phyloP scores from a whole-genome alignment of 1,140 invertebrate species.

The Melipona quadrifasciata region DNA sequence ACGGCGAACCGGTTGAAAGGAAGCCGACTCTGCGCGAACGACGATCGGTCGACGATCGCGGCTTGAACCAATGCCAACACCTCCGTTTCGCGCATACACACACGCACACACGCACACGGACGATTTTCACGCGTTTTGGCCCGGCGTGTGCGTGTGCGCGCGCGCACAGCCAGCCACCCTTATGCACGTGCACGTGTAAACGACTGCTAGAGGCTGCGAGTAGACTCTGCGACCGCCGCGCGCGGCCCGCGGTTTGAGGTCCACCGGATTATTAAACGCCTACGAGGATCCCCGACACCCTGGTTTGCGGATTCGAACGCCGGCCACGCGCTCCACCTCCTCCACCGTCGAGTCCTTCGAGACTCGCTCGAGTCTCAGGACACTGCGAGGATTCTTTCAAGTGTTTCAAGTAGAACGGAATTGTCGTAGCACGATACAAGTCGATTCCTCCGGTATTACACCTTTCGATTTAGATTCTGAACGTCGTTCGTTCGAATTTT shows the following conservation, averaged over 20 bases:
- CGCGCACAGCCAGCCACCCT: conserved; percentile 34
- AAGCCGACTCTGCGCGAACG: conserved; percentile 26
- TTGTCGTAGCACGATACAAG: too few species aligned
- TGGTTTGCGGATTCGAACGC: conserved; percentile 74
- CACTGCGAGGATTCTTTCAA: too few species aligned
- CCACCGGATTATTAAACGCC: conserved; percentile 80
- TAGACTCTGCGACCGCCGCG: conserved; percentile 75
- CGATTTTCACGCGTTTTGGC: conserved; percentile 19
- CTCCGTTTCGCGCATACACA: too few species aligned
- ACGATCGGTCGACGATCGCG: conserved; percentile 46
- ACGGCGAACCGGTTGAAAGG: conserved; percentile 49
- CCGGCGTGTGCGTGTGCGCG: conserved; percentile 18
- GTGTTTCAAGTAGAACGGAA: too few species aligned
- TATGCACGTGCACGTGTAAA: conserved; percentile 60
- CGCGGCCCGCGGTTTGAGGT: conserved; percentile 80
- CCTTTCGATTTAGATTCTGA: too few species aligned
- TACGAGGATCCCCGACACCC: conserved; percentile 70
- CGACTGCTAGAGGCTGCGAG: conserved; percentile 37
- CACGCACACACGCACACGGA: too few species aligned
- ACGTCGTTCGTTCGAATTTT: too few species aligned
- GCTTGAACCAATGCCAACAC: conserved; percentile 73
- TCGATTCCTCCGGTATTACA: too few species aligned
- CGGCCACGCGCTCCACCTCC: conserved; percentile 60
- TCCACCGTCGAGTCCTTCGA: background rate
- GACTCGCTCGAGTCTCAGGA: too few species aligned